Base-by-base conservation (phyloP, 2,113 vertebrate species). In the Tenebrosternarchus preto region DNA sequence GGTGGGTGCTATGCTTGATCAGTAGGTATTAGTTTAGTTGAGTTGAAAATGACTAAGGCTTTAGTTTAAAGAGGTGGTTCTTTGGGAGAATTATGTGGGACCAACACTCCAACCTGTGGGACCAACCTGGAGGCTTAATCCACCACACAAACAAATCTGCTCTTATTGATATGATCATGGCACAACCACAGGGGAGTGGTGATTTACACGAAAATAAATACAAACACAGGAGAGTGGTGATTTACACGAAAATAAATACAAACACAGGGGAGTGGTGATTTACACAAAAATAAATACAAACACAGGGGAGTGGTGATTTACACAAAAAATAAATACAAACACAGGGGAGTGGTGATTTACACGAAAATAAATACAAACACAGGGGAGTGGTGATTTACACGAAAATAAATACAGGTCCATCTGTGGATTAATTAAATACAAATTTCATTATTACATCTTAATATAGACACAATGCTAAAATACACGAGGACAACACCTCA, bases 401-500 rank as follows among this genome's bases (percentile, higher is more conserved):
- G 33, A 57, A 19, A 46, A 70, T 25, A 60, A 4, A 78, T 6
- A 57, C 20, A 60, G 15, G 24, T 24, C 55, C 66, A 85, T 89
- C 83, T 88, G 29, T 33, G 46, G 17, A 22, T 64, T 43, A 77
- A 82, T 82, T 16, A 39, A 4, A 69, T 43, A 50, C 33, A 39
- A 56, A 73, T 73, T 33, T 29, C 27, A 24, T 73, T 68, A 31
- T 43, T 19, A 53, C 39, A 46, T 50, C 36, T 27, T 36, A 29
- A 19, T 60, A 25, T 20, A 64, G n/a, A 64, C 8, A 12, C 64
- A 5, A 19, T 6, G 64, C 19, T 22, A 68, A 68, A 39, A 9
- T 33, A 68, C 71, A 59, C 36, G 22, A 68, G 79, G 79, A 27
- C n/a, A 20, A 71, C 56, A 72, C 36, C 29, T 71, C 63, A 80